A percentile compares a stretch with the other conserved stretches of the same genome.
Conservation (phyloP, 2,888 invertebrate genomes). For the Marronus borbonicus region DNA sequence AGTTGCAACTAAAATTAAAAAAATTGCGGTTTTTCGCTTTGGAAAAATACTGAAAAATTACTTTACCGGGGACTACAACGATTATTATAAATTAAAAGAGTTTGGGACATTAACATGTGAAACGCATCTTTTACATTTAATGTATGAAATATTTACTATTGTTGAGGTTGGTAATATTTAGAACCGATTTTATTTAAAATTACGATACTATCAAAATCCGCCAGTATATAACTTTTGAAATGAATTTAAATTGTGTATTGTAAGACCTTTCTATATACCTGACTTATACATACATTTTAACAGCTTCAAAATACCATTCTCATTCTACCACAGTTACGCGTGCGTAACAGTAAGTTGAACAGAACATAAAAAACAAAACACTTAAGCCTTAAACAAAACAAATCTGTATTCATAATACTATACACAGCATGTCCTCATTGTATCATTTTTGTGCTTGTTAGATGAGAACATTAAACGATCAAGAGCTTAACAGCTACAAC, state of each 20-base stretch:
- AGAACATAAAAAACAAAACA: constrained; percentile 22
- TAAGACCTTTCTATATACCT: constrained; percentile 10
- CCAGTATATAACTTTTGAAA: not conserved
- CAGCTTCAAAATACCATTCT: constrained; percentile 27
- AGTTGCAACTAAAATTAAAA: too few relatives aligned
- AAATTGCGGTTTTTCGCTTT: too few relatives aligned
- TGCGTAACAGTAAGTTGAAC: constrained; percentile 10
- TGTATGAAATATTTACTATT: too few relatives aligned
- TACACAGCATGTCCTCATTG: constrained; percentile 39
- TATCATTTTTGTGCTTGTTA: constrained; percentile 40
- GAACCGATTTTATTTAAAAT: not conserved
- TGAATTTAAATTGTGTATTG: not conserved
- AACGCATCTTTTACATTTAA: too few relatives aligned
- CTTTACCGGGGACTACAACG: too few relatives aligned
- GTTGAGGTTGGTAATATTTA: too few relatives aligned
- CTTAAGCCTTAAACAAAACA: constrained; percentile 6
- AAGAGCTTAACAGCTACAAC: not conserved
- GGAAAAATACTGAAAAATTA: too few relatives aligned
- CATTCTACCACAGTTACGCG: constrained; percentile 18
- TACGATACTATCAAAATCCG: not conserved
- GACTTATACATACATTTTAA: constrained; percentile 3
- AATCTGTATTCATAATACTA: constrained; percentile 44
- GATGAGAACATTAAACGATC: constrained; percentile 21
- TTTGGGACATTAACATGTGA: too few relatives aligned
- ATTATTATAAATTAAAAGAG: too few relatives aligned